Evolutionary conservation across 2,797 vertebrate genomes (phyloP), one percentile per base, ranked within the genome.

Genomic region (Myotis vivesi): DNA sequence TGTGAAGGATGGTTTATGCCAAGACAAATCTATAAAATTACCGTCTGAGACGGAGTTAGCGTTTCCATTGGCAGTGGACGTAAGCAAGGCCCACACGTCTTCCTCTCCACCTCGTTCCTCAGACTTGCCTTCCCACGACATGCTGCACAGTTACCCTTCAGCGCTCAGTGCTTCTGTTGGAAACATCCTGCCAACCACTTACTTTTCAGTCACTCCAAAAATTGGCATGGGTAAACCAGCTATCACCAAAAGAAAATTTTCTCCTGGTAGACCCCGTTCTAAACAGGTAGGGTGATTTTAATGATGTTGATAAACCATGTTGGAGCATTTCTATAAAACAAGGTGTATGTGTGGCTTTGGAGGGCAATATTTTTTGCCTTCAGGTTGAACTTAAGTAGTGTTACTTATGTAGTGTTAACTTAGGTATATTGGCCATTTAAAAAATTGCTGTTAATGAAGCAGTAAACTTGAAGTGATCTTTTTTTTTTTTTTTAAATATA

Each of bases 171-270:
- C 98, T 59, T 23, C 98, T 94, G 95, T 96, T 92, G 98, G 98
- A 46, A 97, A 97, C 19, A 89, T 98, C 91, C 98, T 99, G 98
- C 98, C 99, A 90, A 98, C 99, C 19, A 99, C 99, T 8, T 99
- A 99, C 77, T 98, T 99, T 98, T 98, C 99, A 38, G 98, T 99
- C 97, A 99, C 99, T 97, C 99, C 99, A 81, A 99, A 99, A 98
- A 99, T 99, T 36, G 99, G 99, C 97, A 99, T 99, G 99, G 99
- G 99, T 53, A 99, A 99, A 96, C 99, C 99, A 69, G 99, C 99
- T 97, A 99, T 99, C 98, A 99, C 99, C 97, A 99, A 99, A 98
- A 99, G 99, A 97, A 99, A 99, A 94, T 99, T 99, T 97, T 99
- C 99, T 95, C 99, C 99, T 13, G 99, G 99, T 36, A 99, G 99